A percentile compares a stretch with the other conserved stretches of the same genome.
phyloP scores from a whole-genome alignment of 2,113 vertebrate genomes.

The Herpetotheres cachinnans region DNA sequence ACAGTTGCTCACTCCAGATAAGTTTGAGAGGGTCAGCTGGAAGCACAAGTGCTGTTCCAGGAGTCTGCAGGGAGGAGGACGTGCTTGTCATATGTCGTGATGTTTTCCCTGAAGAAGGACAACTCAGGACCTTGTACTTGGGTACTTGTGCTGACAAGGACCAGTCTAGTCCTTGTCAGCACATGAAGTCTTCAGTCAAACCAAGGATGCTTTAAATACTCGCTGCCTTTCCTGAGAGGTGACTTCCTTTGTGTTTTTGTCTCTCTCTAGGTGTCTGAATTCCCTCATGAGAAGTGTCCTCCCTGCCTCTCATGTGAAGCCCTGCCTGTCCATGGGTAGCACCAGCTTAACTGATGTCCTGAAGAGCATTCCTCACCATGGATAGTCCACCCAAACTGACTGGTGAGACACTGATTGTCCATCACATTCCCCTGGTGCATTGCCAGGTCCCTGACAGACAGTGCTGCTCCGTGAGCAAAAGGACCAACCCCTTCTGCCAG shows the following conservation, averaged over 20 bases:
- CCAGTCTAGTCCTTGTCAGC: background rate
- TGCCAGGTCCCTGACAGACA: conserved; percentile 89
- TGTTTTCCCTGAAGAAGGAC: background rate
- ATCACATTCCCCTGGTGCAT: conserved; percentile 96
- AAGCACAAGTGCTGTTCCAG: background rate
- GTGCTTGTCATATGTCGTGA: background rate
- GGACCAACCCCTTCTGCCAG: conserved; percentile 84
- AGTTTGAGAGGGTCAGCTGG: background rate
- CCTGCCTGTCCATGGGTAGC: conserved; percentile 64
- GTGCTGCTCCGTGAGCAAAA: conserved; percentile 76
- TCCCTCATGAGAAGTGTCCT: conserved; percentile 65
- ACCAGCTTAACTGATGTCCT: conserved; percentile 68
- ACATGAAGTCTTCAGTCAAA: background rate
- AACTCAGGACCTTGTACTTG: background rate
- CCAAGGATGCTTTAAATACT: background rate
- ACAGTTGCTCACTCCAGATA: background rate
- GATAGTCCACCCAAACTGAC: conserved; percentile 91
- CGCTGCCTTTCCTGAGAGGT: conserved; percentile 33
- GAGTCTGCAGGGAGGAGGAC: background rate
- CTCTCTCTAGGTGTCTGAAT: conserved; percentile 72
- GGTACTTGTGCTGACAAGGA: background rate
- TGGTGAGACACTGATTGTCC: conserved; percentile 95
- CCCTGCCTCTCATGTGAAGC: background rate
- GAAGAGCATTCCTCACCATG: conserved; percentile 78
- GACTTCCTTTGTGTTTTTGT: conserved; percentile 66